Percentiles rank a stretch among this genome's conserved stretches.
Evolutionary conservation across 2,888 invertebrate genomes (phyloP).

Genomic region (Acleris emargana): DNA sequence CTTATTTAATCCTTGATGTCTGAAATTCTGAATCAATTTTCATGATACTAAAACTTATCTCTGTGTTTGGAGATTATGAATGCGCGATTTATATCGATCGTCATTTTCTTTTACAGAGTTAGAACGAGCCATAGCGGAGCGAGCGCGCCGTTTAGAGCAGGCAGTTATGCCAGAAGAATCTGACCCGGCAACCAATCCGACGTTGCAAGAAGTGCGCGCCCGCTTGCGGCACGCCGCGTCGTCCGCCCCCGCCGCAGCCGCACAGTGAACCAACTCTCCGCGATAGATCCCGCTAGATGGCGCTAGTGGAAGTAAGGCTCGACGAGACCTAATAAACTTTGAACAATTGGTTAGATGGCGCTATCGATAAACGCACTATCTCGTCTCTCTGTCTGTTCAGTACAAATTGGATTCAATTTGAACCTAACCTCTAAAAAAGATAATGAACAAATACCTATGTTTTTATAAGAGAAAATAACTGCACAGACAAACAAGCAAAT

Average conservation of each 20-base stretch:
- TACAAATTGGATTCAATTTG: too few relatives aligned
- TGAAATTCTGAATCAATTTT: too few relatives aligned
- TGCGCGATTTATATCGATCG: too few relatives aligned
- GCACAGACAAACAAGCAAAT: too few relatives aligned
- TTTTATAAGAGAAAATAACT: too few relatives aligned
- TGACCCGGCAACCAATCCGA: conserved; percentile 71
- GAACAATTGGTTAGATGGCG: not conserved
- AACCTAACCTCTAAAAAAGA: too few relatives aligned
- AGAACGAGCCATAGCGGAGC: conserved; percentile 85
- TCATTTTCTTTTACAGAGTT: conserved; percentile 70
- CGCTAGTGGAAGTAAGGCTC: conserved; percentile 11
- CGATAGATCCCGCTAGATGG: conserved; percentile 13
- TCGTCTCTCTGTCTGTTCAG: too few relatives aligned
- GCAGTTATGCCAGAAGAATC: conserved; percentile 62
- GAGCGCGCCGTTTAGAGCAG: conserved; percentile 82
- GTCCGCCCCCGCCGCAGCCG: conserved; percentile 62
- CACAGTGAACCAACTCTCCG: conserved; percentile 51
- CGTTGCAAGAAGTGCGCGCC: conserved; percentile 74
- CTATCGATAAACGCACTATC: not conserved
- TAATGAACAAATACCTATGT: too few relatives aligned
- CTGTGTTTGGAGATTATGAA: too few relatives aligned
- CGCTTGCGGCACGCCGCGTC: conserved; percentile 74
- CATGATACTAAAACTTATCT: too few relatives aligned
- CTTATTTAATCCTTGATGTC: too few relatives aligned
- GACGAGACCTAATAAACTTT: not conserved